A percentile compares a stretch with the other conserved stretches of the same genome.
Evolutionary conservation across 1,140 invertebrate species (phyloP).

Genomic region (Hyposmocoma kahamanoa): DNA sequence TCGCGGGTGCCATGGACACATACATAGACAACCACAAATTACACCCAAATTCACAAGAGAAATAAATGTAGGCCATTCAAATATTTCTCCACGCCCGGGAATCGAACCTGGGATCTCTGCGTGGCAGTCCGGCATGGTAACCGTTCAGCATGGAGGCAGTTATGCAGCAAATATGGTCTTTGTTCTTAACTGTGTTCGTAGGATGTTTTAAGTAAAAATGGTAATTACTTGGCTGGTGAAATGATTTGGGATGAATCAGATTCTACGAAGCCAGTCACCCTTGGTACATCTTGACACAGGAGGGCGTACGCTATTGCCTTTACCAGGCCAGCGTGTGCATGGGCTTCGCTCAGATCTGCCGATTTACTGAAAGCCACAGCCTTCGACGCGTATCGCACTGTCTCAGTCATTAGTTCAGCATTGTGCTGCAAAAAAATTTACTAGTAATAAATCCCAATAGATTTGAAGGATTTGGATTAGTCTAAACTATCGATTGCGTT

Average conservation of each 20-base stretch:
- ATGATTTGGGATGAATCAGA: slow-evolving; percentile 42
- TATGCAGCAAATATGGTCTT: too few relatives aligned
- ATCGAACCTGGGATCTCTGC: too few relatives aligned
- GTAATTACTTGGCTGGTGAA: slow-evolving; percentile 53
- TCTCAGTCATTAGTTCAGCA: slow-evolving; percentile 48
- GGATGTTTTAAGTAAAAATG: too few relatives aligned
- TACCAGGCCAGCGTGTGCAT: slow-evolving; percentile 51
- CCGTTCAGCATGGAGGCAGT: too few relatives aligned
- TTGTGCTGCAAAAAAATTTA: slow-evolving; percentile 32
- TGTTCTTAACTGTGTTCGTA: too few relatives aligned
- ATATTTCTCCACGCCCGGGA: too few relatives aligned
- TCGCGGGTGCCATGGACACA: too few relatives aligned
- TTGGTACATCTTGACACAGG: slow-evolving; percentile 47
- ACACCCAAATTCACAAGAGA: too few relatives aligned
- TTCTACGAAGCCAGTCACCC: slow-evolving; percentile 52
- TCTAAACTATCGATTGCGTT: slow-evolving; percentile 3
- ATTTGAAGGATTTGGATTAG: slow-evolving; percentile 7
- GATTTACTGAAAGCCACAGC: slow-evolving; percentile 30
- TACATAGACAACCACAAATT: too few relatives aligned
- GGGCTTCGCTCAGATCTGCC: slow-evolving; percentile 53
- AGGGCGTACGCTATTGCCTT: slow-evolving; percentile 47
- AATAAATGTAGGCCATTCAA: too few relatives aligned
- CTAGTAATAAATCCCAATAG: slow-evolving; percentile 3
- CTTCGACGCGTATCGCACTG: slow-evolving; percentile 30
- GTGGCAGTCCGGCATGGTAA: too few relatives aligned